A percentile compares a stretch with the other conserved stretches of the same genome.
Conservation (phyloP, 1,140 invertebrate genomes). For the Pogonomyrmex californicus region DNA sequence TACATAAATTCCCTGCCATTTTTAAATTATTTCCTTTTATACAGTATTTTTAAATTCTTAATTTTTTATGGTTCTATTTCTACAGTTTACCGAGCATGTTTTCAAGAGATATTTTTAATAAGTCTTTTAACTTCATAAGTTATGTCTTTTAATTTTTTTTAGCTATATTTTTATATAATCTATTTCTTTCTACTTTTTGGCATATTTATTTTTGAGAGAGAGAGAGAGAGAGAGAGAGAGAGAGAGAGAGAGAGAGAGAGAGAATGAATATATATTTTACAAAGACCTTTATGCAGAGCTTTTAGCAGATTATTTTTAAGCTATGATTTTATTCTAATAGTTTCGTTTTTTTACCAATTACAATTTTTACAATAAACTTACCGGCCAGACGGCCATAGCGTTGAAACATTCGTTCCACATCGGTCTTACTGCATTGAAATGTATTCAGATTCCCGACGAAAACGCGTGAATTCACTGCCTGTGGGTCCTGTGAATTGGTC, state of each 20-base stretch:
- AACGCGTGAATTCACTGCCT: conserved; percentile 94
- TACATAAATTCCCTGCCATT: background rate
- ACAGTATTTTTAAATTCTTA: conserved; percentile 10
- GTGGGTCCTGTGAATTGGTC: conserved; percentile 95
- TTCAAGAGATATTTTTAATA: conserved; percentile 18
- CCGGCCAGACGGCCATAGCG: conserved; percentile 94
- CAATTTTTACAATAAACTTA: conserved; percentile 81
- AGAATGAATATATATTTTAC: background rate
- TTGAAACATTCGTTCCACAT: conserved; percentile 95
- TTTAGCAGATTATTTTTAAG: background rate
- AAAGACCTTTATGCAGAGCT: conserved; percentile 1
- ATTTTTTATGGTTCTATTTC: background rate
- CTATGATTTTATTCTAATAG: conserved; percentile 4
- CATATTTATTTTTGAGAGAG: background rate
- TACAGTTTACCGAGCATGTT: background rate
- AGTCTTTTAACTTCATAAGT: background rate
- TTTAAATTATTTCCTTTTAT: background rate
- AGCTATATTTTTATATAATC: background rate
- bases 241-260: too few species aligned
- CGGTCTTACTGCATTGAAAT: conserved; percentile 95
- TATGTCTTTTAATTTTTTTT: background rate
- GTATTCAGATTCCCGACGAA: conserved; percentile 97
- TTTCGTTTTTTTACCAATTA: conserved; percentile 22
- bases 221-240: too few species aligned
- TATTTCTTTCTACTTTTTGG: conserved; percentile 11